Conservation (phyloP, 2,888 invertebrate genomes). For the Baronia brevicornis region DNA sequence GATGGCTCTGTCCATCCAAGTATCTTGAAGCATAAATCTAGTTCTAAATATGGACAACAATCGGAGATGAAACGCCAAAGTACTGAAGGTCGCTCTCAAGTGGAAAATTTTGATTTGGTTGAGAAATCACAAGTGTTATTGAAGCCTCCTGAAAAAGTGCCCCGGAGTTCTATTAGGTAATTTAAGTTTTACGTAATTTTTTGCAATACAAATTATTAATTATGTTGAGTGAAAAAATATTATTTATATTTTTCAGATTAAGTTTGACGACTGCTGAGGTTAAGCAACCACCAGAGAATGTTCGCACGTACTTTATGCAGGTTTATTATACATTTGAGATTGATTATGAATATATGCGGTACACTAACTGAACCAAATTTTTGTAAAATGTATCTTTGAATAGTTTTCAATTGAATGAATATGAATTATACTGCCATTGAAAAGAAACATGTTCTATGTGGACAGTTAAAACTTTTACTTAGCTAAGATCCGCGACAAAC, state of each 20-base stretch:
- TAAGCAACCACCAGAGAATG: slow-evolving; percentile 23
- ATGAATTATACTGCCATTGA: no score
- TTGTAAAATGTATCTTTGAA: no score
- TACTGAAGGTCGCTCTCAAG: slow-evolving; percentile 1
- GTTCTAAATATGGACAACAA: no score
- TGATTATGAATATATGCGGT: neutral
- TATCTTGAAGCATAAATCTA: slow-evolving; percentile 6
- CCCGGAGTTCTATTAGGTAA: slow-evolving; percentile 34
- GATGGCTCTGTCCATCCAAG: neutral
- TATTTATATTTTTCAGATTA: slow-evolving; percentile 32
- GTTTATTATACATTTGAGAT: slow-evolving; percentile 20
- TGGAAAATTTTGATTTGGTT: slow-evolving; percentile 12
- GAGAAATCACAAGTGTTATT: slow-evolving; percentile 27
- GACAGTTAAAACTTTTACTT: no score
- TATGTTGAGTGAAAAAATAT: neutral
- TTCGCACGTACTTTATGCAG: slow-evolving; percentile 62
- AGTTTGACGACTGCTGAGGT: slow-evolving; percentile 29
- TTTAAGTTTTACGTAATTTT: neutral
- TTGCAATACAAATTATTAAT: slow-evolving; percentile 1
- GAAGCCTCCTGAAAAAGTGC: slow-evolving; percentile 21
- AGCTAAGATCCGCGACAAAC: no score
- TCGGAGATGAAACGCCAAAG: slow-evolving; percentile 3
- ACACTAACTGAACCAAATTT: no score
- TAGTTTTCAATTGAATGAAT: no score
- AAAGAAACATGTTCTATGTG: no score